Evolutionary conservation across 2,888 invertebrate species (phyloP).

Genomic region (Enchytraeus crypticus): DNA sequence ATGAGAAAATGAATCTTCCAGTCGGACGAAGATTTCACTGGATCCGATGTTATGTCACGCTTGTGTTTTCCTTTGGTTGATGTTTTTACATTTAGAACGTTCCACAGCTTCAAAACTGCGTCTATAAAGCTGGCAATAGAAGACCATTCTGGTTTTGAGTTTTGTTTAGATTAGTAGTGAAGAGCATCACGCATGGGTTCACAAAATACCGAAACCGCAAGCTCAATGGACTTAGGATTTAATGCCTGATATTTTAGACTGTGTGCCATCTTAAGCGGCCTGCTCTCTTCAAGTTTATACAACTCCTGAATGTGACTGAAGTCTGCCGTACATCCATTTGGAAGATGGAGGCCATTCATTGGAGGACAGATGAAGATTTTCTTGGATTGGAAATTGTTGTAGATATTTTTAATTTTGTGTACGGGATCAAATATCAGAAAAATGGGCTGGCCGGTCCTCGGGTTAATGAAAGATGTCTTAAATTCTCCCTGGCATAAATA

Average conservation of each 20-base stretch:
- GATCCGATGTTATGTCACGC: background rate
- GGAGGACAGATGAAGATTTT: background rate
- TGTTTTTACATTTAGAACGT: background rate
- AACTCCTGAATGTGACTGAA: background rate
- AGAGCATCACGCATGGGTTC: background rate
- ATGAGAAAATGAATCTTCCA: no score
- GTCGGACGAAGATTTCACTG: background rate
- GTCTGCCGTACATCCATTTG: background rate
- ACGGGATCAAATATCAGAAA: constrained; percentile 2
- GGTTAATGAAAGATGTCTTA: background rate
- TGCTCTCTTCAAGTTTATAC: background rate
- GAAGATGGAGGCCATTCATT: background rate
- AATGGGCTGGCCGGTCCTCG: background rate
- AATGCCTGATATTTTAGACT: background rate
- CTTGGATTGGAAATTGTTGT: background rate
- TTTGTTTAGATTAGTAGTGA: background rate
- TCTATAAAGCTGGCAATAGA: background rate
- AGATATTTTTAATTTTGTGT: background rate
- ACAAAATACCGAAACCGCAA: background rate
- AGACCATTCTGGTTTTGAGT: background rate
- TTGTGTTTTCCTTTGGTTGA: background rate
- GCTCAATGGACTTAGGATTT: background rate
- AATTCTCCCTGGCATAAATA: background rate
- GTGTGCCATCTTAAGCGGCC: background rate
- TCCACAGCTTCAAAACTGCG: background rate